These are phyloP conservation scores for Belonocnema kinseyi DNA, from an alignment of 1,140 invertebrate genomes.

Conservation along the genomic window DNA sequence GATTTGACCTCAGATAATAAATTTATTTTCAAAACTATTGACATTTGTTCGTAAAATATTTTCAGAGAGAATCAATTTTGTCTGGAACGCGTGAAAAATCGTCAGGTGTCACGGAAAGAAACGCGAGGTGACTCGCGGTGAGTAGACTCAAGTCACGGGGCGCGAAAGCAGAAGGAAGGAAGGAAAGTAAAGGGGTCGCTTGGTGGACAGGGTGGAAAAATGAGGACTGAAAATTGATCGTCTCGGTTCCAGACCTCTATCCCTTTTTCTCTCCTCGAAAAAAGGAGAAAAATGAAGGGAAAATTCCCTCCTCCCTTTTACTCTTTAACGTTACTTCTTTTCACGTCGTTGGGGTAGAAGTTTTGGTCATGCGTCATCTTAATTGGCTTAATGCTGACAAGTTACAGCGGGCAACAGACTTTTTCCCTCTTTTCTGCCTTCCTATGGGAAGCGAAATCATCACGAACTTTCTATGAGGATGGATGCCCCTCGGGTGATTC, in stretches of 20 bases:
- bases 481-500: constrained; percentile 4
- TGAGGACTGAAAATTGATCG: constrained; percentile 60
- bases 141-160: not conserved
- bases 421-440: constrained; percentile 31
- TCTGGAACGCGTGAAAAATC: constrained; percentile 34
- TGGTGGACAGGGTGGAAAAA: constrained; percentile 37
- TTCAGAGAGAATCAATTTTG: constrained; percentile 33
- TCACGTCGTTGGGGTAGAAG: constrained; percentile 53
- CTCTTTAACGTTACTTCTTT: constrained; percentile 12
- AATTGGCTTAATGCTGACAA: constrained; percentile 71
- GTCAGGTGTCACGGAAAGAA: constrained; percentile 6
- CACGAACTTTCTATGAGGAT: constrained; percentile 9
- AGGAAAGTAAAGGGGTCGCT: not conserved
- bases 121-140: not conserved
- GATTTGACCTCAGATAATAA: too few relatives aligned
- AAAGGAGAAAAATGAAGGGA: not conserved
- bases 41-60: constrained; percentile 3
- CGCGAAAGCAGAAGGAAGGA: constrained; percentile 4
- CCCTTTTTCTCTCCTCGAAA: not conserved
- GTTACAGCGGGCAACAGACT: constrained; percentile 56
- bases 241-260: constrained; percentile 36
- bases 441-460: constrained; percentile 15
- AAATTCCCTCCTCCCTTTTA: not conserved
- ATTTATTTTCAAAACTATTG: not conserved
- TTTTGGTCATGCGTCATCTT: constrained; percentile 69